A percentile compares a stretch with the other conserved stretches of the same genome.
phyloP scores from a whole-genome alignment of 2,888 invertebrate genomes.

The Andrena fulva region DNA sequence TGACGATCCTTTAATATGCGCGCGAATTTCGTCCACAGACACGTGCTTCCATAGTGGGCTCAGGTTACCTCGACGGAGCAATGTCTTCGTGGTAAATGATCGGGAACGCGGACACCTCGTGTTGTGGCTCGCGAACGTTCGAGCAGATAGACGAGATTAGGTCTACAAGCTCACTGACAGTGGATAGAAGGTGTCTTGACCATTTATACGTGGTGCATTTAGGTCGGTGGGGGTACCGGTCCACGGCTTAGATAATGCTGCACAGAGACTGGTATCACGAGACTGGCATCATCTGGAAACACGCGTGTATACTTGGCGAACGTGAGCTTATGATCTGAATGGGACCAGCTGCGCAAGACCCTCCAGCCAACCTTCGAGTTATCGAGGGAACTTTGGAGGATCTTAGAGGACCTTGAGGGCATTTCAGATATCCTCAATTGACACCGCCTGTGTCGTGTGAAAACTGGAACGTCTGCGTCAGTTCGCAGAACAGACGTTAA shows the following conservation, averaged over 20 bases:
- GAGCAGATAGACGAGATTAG: constrained; percentile 50
- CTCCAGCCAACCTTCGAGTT: not conserved
- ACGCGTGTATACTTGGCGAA: not conserved
- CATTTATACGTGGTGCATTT: constrained; percentile 84
- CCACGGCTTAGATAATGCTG: constrained; percentile 72
- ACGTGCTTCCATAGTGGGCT: not conserved
- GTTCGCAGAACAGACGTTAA: constrained; percentile 28
- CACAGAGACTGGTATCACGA: constrained; percentile 52
- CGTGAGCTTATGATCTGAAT: not conserved
- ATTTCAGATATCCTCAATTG: not conserved
- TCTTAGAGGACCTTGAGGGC: not conserved
- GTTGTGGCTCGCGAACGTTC: constrained; percentile 15
- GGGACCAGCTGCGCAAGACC: not conserved
- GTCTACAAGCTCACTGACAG: constrained; percentile 76
- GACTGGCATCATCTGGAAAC: constrained; percentile 18
- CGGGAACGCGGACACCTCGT: not conserved
- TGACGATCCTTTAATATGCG: not conserved
- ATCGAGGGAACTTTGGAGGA: not conserved
- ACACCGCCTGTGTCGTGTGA: not conserved
- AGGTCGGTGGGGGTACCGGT: constrained; percentile 84
- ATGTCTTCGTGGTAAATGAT: not conserved
- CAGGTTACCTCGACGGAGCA: not conserved
- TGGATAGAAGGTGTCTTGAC: constrained; percentile 81
- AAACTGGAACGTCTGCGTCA: not conserved
- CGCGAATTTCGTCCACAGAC: not conserved